phyloP scores from a whole-genome alignment of 2,888 invertebrate species.

The Podabrus alpinus region DNA sequence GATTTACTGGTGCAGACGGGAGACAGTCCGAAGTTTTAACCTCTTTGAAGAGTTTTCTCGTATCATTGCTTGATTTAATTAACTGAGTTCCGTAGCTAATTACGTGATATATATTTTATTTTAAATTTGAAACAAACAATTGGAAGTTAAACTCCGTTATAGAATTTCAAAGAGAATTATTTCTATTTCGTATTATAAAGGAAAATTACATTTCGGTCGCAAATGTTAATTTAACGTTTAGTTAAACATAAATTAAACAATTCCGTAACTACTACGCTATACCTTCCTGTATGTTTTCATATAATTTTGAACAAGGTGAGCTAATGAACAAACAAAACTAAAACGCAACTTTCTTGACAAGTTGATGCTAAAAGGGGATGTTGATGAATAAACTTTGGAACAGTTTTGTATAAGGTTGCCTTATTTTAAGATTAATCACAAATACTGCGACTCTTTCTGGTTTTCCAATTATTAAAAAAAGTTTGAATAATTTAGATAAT shows the following conservation, averaged over 20 bases:
- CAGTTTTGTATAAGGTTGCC: background rate
- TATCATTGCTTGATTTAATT: background rate
- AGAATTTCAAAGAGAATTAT: background rate
- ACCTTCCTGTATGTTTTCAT: background rate
- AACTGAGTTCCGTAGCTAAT: background rate
- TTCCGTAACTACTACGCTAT: background rate
- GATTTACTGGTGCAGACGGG: background rate
- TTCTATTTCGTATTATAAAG: background rate
- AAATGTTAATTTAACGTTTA: background rate
- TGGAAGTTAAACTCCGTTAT: background rate
- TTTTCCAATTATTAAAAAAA: background rate
- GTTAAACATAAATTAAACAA: background rate
- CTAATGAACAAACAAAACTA: slow-evolving; percentile 19
- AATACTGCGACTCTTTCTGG: background rate
- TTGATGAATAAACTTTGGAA: background rate
- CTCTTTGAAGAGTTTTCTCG: background rate
- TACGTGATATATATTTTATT: background rate
- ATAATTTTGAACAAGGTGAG: slow-evolving; percentile 8
- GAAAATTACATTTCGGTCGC: background rate
- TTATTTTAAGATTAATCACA: background rate
- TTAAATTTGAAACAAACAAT: background rate
- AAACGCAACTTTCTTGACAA: background rate
- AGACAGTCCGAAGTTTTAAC: background rate
- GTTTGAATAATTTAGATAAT: background rate
- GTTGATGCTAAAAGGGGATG: background rate